Percentiles rank a stretch among this genome's conserved stretches.
Evolutionary conservation across 2,888 invertebrate genomes (phyloP).

Genomic region (Chymomyza fuscimana): DNA sequence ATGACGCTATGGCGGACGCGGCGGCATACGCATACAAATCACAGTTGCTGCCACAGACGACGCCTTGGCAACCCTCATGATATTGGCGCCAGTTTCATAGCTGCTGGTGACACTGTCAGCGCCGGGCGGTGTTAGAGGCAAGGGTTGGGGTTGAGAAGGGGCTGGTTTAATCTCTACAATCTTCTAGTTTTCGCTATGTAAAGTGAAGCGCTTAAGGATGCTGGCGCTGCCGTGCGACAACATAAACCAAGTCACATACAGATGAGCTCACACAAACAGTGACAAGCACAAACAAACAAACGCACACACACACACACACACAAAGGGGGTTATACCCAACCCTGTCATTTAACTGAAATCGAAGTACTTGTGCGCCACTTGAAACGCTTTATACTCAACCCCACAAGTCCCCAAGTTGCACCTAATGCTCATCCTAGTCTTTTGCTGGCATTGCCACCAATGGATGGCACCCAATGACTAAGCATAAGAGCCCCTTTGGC

Average conservation of each 20-base stretch:
- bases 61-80: neutral
- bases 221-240: slow-evolving; percentile 35
- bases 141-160: neutral
- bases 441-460: neutral
- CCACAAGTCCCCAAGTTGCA: neutral
- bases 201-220: slow-evolving; percentile 55
- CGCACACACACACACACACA: neutral
- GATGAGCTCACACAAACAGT: slow-evolving; percentile 22
- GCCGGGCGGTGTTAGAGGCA: neutral
- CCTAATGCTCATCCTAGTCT: neutral
- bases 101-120: neutral
- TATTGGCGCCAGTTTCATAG: neutral
- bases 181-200: slow-evolving; percentile 63
- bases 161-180: slow-evolving; percentile 53
- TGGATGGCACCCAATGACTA: slow-evolving; percentile 4
- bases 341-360: slow-evolving; percentile 47
- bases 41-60: slow-evolving; percentile 32
- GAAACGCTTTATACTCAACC: slow-evolving; percentile 18
- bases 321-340: neutral
- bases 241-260: slow-evolving; percentile 41
- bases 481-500: neutral
- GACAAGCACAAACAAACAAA: slow-evolving; percentile 12
- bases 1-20: slow-evolving; percentile 14
- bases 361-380: slow-evolving; percentile 53
- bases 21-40: slow-evolving; percentile 66